Percentiles rank a stretch among this genome's conserved stretches.
Conservation (phyloP, 53 echinoderm and acorn worm genomes). For the Hippasteria phrygiana region DNA sequence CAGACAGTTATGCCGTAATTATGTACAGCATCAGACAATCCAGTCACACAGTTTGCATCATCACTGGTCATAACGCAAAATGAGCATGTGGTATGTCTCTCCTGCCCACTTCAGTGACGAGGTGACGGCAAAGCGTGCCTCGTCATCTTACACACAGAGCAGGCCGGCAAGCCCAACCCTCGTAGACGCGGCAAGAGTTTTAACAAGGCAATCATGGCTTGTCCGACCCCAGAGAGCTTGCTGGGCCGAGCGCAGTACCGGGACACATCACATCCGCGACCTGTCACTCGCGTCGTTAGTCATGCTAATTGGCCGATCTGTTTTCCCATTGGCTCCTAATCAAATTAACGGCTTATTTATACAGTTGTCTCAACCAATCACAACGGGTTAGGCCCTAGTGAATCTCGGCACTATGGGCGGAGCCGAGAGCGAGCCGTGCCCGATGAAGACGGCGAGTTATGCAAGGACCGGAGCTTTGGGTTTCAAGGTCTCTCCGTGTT, state of each 20-base stretch:
- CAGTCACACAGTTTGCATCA: constrained; percentile 35
- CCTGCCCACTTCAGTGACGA: constrained; percentile 7
- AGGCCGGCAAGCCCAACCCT: background rate
- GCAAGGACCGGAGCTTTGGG: background rate
- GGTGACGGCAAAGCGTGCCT: constrained; percentile 38
- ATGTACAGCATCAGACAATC: constrained; percentile 3
- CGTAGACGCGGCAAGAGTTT: background rate
- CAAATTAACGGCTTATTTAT: constrained; percentile 82
- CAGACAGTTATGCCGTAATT: constrained; percentile 5
- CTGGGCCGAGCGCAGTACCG: constrained; percentile 32
- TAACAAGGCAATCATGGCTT: constrained; percentile 83
- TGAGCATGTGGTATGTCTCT: constrained; percentile 27
- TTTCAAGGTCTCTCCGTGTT: constrained; percentile 21
- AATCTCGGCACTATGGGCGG: constrained; percentile 48
- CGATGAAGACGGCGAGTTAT: background rate
- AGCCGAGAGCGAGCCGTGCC: background rate
- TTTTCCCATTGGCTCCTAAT: constrained; percentile 90
- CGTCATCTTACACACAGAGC: background rate
- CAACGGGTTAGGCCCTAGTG: constrained; percentile 14
- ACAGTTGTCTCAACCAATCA: constrained; percentile 82
- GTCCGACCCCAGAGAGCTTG: constrained; percentile 61
- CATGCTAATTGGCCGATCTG: constrained; percentile 97
- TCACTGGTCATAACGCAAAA: background rate
- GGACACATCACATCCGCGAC: constrained; percentile 78
- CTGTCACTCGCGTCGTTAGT: constrained; percentile 92